Evolutionary conservation across 1,140 invertebrate genomes (phyloP).

Genomic region (Trachymyrmex cornetzi): DNA sequence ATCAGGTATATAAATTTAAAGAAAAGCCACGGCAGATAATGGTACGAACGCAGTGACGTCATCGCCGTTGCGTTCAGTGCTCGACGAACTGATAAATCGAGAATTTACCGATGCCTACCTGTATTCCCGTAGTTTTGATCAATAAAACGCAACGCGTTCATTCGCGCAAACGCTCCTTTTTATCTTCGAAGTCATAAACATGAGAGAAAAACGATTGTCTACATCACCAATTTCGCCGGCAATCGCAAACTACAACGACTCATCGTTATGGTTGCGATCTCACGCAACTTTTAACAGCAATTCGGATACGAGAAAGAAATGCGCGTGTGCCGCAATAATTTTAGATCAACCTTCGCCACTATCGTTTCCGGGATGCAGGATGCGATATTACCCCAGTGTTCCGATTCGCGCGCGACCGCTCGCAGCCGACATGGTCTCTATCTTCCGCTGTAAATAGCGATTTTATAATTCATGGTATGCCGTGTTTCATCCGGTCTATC

Average conservation of each 20-base stretch:
- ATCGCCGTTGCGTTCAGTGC: conserved; percentile 74
- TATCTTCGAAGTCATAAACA: conserved; percentile 38
- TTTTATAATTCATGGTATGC: conserved; percentile 76
- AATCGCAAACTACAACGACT: conserved; percentile 1
- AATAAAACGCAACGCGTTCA: conserved; percentile 24
- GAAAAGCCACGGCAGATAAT: conserved; percentile 67
- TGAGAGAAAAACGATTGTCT: not conserved
- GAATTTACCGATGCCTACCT: conserved; percentile 70
- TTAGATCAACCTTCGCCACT: conserved; percentile 19
- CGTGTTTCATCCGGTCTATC: conserved; percentile 71
- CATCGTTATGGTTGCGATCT: not conserved
- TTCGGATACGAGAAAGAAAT: conserved; percentile 21
- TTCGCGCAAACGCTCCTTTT: conserved; percentile 46
- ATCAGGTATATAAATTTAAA: conserved; percentile 70
- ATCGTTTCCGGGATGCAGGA: conserved; percentile 59
- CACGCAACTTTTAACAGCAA: conserved; percentile 6
- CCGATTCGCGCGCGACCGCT: not conserved
- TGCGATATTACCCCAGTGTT: conserved; percentile 59
- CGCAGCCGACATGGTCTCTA: conserved; percentile 36
- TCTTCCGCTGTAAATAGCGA: conserved; percentile 69
- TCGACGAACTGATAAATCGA: conserved; percentile 74
- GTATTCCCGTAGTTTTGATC: conserved; percentile 56
- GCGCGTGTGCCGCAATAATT: conserved; percentile 21
- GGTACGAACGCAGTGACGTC: conserved; percentile 69
- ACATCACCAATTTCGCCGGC: not conserved